Conservation (phyloP, 2,113 vertebrate genomes). For the Menura novaehollandiae region DNA sequence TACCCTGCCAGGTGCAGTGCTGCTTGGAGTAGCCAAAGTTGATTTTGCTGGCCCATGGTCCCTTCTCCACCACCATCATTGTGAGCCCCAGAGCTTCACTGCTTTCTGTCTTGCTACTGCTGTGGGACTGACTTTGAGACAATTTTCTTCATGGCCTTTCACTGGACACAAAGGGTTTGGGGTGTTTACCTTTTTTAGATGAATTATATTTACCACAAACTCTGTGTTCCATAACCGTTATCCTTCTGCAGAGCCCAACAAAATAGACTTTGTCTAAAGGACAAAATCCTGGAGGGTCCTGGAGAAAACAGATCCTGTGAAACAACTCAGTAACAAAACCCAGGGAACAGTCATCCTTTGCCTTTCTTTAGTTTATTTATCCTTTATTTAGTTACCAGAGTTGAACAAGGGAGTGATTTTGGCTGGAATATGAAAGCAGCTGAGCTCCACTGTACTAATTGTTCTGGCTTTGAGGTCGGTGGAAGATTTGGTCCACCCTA, state of each 20-base stretch:
- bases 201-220: background rate
- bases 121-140: background rate
- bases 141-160: background rate
- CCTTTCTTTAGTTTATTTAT: conserved; percentile 50
- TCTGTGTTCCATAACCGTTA: background rate
- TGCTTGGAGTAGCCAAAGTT: background rate
- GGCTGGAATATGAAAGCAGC: conserved; percentile 46
- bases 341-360: background rate
- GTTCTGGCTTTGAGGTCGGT: conserved; percentile 27
- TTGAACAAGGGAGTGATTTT: conserved; percentile 38
- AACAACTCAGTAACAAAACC: background rate
- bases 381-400: conserved; percentile 38
- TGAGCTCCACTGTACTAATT: background rate
- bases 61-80: rapidly evolving
- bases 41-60: background rate
- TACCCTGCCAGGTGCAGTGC: background rate
- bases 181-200: background rate
- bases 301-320: background rate
- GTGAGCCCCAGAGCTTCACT: background rate
- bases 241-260: background rate
- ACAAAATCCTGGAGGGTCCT: background rate
- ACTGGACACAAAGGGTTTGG: background rate
- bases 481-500: conserved; percentile 24
- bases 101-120: background rate
- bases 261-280: background rate